Percentiles rank a stretch among this genome's conserved stretches.
These are phyloP conservation scores for Augiades crinisus DNA, from an alignment of 2,888 invertebrate genomes.

Conservation along the genomic window DNA sequence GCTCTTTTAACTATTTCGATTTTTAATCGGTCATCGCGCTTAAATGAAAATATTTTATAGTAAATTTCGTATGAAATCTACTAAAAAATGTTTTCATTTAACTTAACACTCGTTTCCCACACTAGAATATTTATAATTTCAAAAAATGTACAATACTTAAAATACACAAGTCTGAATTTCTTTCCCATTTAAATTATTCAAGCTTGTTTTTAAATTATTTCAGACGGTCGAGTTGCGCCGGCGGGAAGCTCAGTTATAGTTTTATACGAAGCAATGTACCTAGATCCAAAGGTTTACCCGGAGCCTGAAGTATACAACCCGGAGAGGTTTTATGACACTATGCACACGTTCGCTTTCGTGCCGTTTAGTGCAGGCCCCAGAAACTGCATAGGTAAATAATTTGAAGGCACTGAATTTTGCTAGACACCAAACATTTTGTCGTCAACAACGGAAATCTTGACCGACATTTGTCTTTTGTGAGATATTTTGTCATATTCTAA, in stretches of 20 bases:
- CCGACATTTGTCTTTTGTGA: no score
- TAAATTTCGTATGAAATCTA: neutral
- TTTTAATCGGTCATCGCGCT: no score
- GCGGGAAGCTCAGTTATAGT: conserved; percentile 40
- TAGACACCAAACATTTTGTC: no score
- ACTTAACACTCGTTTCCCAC: neutral
- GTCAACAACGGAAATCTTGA: no score
- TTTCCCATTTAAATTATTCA: neutral
- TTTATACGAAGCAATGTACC: conserved; percentile 41
- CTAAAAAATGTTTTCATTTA: no score
- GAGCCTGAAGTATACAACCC: conserved; percentile 42
- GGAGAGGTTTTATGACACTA: conserved; percentile 39
- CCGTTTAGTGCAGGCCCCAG: conserved; percentile 47
- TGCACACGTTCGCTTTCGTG: conserved; percentile 40
- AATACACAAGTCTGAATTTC: no score
- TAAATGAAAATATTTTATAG: no score
- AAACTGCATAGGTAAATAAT: conserved; percentile 40
- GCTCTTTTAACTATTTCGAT: neutral
- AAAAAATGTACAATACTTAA: neutral
- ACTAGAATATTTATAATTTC: no score
- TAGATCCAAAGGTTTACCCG: conserved; percentile 38
- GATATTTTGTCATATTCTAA: no score
- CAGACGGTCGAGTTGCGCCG: conserved; percentile 44
- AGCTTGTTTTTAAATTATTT: conserved; percentile 12
- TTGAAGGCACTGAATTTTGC: neutral